phyloP scores from a whole-genome alignment of 2,888 invertebrate species.

The Tenthredo distinguenda region DNA sequence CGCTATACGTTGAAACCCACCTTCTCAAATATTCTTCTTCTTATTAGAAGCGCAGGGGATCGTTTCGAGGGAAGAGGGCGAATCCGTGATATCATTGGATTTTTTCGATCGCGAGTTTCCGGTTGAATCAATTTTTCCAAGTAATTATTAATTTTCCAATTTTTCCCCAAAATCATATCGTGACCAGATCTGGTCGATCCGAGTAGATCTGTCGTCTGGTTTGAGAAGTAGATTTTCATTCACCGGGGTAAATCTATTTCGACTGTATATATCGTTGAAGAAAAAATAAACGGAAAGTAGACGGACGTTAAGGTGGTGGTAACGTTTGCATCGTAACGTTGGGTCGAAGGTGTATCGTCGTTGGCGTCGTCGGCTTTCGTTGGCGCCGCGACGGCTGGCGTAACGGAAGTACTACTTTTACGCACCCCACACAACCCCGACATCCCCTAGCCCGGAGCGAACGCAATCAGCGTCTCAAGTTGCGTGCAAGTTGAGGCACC shows the following conservation, averaged over 20 bases:
- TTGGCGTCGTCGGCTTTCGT: slow-evolving; percentile 37
- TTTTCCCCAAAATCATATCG: background rate
- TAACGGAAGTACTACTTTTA: slow-evolving; percentile 76
- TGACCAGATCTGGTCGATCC: background rate
- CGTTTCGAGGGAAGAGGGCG: background rate
- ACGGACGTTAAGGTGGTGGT: background rate
- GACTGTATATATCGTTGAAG: slow-evolving; percentile 64
- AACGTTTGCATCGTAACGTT: background rate
- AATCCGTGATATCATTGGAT: background rate
- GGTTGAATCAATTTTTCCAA: too few species aligned
- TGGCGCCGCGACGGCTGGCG: slow-evolving; percentile 74
- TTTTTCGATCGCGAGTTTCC: background rate
- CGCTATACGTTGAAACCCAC: background rate
- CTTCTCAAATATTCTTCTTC: background rate
- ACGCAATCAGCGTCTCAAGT: slow-evolving; percentile 73
- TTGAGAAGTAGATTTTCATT: background rate
- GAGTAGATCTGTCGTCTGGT: background rate
- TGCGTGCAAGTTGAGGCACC: slow-evolving; percentile 63
- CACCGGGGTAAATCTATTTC: slow-evolving; percentile 62
- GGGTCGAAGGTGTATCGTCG: slow-evolving; percentile 14
- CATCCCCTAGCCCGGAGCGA: slow-evolving; percentile 56
- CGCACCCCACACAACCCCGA: slow-evolving; percentile 66
- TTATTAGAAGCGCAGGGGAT: background rate
- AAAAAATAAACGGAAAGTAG: slow-evolving; percentile 66
- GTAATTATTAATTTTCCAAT: background rate